Percentiles rank a stretch among this genome's conserved stretches.
Evolutionary conservation across 2,113 vertebrate species (phyloP).

Genomic region (Tylochromis polylepis): DNA sequence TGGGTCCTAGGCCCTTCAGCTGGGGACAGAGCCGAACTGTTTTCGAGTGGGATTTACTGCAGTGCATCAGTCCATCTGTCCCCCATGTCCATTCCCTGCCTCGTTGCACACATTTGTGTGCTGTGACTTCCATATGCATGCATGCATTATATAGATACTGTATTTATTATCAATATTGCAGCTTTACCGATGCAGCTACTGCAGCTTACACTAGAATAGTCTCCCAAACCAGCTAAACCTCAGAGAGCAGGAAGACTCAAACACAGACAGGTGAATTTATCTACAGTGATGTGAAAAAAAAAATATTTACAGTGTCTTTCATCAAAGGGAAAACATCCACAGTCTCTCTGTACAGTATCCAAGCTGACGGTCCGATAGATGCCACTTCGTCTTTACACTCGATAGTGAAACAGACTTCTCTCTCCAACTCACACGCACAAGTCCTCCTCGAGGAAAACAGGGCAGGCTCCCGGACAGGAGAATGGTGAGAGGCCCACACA

Average conservation of each 20-base stretch:
- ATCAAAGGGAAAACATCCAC: not conserved
- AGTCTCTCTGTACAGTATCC: not conserved
- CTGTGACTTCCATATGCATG: not conserved
- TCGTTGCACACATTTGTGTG: not conserved
- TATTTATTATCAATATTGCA: not conserved
- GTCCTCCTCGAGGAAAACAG: not conserved
- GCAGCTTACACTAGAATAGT: not conserved
- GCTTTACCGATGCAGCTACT: not conserved
- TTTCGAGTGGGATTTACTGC: not conserved
- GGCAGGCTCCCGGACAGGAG: not conserved
- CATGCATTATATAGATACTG: not conserved
- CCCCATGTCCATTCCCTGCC: not conserved
- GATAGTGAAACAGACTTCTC: not conserved
- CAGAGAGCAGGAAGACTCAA: too few relatives aligned
- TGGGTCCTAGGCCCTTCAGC: not conserved
- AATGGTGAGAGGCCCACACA: not conserved
- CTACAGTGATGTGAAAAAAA: too few relatives aligned
- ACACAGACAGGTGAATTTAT: too few relatives aligned
- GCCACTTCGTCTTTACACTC: not conserved
- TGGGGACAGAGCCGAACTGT: not conserved
- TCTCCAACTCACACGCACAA: too few relatives aligned
- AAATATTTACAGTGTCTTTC: not conserved
- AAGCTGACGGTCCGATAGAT: not conserved
- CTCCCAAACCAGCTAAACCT: not conserved
- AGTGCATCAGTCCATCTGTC: not conserved